These are phyloP conservation scores for Loripinus fragilis DNA, from an alignment of 2,888 invertebrate species.

Conservation along the genomic window DNA sequence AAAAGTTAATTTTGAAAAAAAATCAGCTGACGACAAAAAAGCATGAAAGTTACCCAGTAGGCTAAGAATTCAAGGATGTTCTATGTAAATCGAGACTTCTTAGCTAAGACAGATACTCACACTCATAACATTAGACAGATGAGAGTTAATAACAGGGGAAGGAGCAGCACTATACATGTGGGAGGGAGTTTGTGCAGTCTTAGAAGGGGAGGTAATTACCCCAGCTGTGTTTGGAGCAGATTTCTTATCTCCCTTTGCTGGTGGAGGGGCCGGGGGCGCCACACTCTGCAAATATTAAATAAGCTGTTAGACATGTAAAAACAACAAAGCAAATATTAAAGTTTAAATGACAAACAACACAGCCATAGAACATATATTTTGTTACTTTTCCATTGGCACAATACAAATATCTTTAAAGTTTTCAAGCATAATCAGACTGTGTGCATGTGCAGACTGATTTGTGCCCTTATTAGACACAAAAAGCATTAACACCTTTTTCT, in stretches of 20 bases:
- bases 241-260: constrained; percentile 75
- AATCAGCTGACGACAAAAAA: too few relatives aligned
- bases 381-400: too few relatives aligned
- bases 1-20: too few relatives aligned
- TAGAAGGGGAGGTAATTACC: constrained; percentile 76
- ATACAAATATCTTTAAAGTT: too few relatives aligned
- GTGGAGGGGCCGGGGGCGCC: constrained; percentile 63
- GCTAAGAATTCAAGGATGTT: too few relatives aligned
- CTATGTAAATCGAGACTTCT: neutral
- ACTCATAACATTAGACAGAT: constrained; percentile 47
- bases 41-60: too few relatives aligned
- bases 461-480: too few relatives aligned
- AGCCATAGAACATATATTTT: too few relatives aligned
- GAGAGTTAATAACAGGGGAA: constrained; percentile 66
- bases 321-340: neutral
- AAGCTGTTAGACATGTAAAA: constrained; percentile 24
- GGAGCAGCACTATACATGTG: constrained; percentile 60
- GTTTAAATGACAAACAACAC: too few relatives aligned
- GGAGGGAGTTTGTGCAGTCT: constrained; percentile 66
- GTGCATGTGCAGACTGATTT: too few relatives aligned
- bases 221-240: constrained; percentile 70
- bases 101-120: constrained; percentile 62
- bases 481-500: too few relatives aligned
- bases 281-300: constrained; percentile 65
- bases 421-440: too few relatives aligned